Percentiles rank a stretch among this genome's conserved stretches.
These are phyloP conservation scores for Goniozus legneri DNA, from an alignment of 1,140 invertebrate genomes.

Conservation along the genomic window DNA sequence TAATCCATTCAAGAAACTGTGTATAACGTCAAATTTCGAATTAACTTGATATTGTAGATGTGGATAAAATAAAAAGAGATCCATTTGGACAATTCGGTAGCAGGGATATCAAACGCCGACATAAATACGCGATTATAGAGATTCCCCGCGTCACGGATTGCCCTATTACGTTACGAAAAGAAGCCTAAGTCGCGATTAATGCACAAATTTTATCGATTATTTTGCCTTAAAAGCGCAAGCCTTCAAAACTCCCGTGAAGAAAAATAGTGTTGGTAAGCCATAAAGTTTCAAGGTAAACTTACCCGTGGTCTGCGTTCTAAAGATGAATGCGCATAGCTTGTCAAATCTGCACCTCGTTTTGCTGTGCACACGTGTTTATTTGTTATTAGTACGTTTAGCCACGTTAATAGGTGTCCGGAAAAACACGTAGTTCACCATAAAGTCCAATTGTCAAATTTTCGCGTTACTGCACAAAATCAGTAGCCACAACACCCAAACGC, in stretches of 20 bases:
- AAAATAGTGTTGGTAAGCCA: conserved; percentile 15
- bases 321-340: conserved; percentile 7
- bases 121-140: not conserved
- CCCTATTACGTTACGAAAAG: too few species aligned
- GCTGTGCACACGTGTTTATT: too few species aligned
- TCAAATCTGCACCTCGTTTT: too few species aligned
- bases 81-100: conserved; percentile 17
- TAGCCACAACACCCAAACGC: conserved; percentile 47
- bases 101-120: conserved; percentile 9
- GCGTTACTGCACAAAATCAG: conserved; percentile 14
- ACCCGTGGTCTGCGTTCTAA: conserved; percentile 9
- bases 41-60: not conserved
- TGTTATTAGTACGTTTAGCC: too few species aligned
- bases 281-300: conserved; percentile 22
- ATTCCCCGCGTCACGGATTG: not conserved
- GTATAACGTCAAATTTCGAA: not conserved
- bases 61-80: not conserved
- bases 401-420: not conserved
- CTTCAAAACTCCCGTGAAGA: conserved; percentile 1
- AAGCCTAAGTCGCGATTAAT: not conserved
- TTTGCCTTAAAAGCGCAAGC: not conserved
- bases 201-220: not conserved
- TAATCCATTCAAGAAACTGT: not conserved
- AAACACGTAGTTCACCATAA: not conserved
- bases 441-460: not conserved